These are phyloP conservation scores for Cataglyphis cursor DNA, from an alignment of 2,888 invertebrate species.

Conservation along the genomic window DNA sequence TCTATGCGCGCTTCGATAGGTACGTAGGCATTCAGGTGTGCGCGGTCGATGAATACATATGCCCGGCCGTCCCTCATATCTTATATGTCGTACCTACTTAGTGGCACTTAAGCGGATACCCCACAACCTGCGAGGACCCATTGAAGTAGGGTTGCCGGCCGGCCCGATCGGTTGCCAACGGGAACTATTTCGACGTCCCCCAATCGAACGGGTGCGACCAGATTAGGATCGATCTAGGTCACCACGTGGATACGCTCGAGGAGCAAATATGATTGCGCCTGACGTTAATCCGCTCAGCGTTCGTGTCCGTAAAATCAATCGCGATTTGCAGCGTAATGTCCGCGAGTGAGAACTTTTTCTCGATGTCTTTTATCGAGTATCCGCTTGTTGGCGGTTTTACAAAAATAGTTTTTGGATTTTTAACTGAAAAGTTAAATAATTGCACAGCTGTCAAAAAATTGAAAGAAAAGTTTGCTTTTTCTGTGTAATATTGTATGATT, in stretches of 20 bases:
- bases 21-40: slow-evolving; percentile 61
- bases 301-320: slow-evolving; percentile 41
- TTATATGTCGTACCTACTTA: slow-evolving; percentile 66
- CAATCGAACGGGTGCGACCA: background rate
- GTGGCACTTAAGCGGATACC: slow-evolving; percentile 72
- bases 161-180: slow-evolving; percentile 41
- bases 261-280: slow-evolving; percentile 45
- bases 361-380: slow-evolving; percentile 3
- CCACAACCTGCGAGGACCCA: slow-evolving; percentile 50
- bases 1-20: slow-evolving; percentile 45
- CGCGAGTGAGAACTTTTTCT: slow-evolving; percentile 28
- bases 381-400: background rate
- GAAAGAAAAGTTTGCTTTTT: background rate
- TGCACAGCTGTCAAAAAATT: background rate
- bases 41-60: slow-evolving; percentile 62
- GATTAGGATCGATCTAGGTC: slow-evolving; percentile 49
- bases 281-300: slow-evolving; percentile 46
- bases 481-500: background rate
- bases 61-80: slow-evolving; percentile 68
- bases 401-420: background rate
- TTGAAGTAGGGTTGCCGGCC: background rate
- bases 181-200: slow-evolving; percentile 62
- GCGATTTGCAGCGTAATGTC: slow-evolving; percentile 19
- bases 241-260: slow-evolving; percentile 40
- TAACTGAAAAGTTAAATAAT: slow-evolving; percentile 16